Evolutionary conservation across 2,888 invertebrate species (phyloP).

Genomic region (Meta bourneti): DNA sequence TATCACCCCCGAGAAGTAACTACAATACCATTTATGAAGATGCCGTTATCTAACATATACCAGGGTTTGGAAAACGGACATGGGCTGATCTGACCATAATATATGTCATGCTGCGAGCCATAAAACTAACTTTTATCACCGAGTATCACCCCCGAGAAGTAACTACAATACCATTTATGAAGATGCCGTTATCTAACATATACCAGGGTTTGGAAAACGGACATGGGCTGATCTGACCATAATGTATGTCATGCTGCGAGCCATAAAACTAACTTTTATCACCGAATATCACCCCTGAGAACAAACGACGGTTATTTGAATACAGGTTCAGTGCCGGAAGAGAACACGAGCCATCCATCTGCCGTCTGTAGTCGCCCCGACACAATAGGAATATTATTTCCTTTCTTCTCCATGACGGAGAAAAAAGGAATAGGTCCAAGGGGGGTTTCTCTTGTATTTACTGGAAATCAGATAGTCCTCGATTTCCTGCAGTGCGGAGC

Average conservation of each 20-base stretch:
- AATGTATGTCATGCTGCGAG: neutral
- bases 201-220: too few relatives aligned
- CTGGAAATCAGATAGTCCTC: slow-evolving; percentile 16
- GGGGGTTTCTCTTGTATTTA: slow-evolving; percentile 19
- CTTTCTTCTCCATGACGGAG: neutral
- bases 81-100: neutral
- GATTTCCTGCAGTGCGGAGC: neutral
- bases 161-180: too few relatives aligned
- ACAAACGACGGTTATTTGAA: neutral
- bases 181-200: too few relatives aligned
- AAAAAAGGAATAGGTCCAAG: neutral
- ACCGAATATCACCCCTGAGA: neutral
- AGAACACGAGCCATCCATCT: neutral
- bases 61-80: too few relatives aligned
- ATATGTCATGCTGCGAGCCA: neutral
- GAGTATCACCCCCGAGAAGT: neutral
- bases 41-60: too few relatives aligned
- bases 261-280: neutral
- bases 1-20: neutral
- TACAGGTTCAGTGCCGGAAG: neutral
- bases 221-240: neutral
- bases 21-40: too few relatives aligned
- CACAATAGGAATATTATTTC: neutral
- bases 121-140: neutral
- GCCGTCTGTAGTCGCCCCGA: neutral